These are phyloP conservation scores for Corticium candelabrum DNA, from an alignment of 37 sponge, comb jelly and placozoan genomes.

Conservation along the genomic window DNA sequence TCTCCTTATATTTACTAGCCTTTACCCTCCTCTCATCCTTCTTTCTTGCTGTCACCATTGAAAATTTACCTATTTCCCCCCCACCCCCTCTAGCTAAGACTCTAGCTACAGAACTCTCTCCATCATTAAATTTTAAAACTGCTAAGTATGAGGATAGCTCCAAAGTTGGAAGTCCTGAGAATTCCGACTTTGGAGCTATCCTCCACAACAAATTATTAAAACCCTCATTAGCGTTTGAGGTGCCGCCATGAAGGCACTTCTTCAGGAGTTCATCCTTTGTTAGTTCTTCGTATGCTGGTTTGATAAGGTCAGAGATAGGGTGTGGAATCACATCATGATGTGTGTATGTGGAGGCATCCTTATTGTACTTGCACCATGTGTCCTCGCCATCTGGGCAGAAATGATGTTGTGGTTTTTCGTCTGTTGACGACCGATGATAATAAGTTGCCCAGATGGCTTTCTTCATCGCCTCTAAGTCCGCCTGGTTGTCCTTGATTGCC, in stretches of 20 bases:
- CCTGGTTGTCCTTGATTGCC: not conserved
- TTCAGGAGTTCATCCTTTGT: not conserved
- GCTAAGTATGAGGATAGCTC: too few species aligned
- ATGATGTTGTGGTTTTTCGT: not conserved
- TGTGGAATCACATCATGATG: not conserved
- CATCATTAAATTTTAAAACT: not conserved
- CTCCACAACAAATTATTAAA: too few species aligned
- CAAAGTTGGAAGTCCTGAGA: too few species aligned
- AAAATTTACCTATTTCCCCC: too few species aligned
- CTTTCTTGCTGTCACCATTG: too few species aligned
- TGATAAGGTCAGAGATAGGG: not conserved
- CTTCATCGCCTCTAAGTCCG: not conserved
- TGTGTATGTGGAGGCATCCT: not conserved
- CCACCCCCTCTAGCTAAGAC: too few species aligned
- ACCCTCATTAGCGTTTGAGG: not conserved
- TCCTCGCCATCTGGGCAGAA: not conserved
- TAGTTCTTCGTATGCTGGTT: not conserved
- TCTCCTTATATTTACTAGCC: too few species aligned
- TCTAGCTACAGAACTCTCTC: too few species aligned
- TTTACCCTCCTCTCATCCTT: too few species aligned
- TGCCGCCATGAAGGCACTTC: not conserved
- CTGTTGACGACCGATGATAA: not conserved
- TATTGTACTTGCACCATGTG: too few species aligned
- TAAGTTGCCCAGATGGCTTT: not conserved
- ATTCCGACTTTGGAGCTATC: too few species aligned